Base-by-base conservation (phyloP, 2,797 vertebrate genomes). In the Eutrigla gurnardus region DNA sequence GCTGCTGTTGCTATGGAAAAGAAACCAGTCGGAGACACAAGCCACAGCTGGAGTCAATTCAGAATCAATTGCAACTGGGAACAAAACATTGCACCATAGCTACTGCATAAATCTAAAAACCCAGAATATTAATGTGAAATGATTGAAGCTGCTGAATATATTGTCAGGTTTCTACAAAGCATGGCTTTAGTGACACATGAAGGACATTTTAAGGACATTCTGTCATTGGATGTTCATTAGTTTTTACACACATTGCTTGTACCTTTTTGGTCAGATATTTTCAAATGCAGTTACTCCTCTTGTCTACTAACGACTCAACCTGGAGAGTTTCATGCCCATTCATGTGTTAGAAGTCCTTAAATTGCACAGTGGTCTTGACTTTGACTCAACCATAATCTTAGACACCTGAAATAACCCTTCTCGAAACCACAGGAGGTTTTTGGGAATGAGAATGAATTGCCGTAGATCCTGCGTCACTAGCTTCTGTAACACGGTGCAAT, bases 101-200 rank as follows among this genome's bases (percentile, higher is more conserved):
- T 6, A 15, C 40, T 42, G 2, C 17, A 49, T 35, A 7, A 32
- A 62, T 47, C 25, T 12, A 55, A 13, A 54, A 35, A 33, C 4
- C 14, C 9, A 33, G 18, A 47, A 4, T 62, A 13, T 40, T 53
- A 40, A 40, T 35, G 3, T 25, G 36, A 59, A 17, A 1, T 3
- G 1, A 58, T 76, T 36, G 43, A 75, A 54, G 6, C 8, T 53
- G 54, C 17, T 59, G 36, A 25, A 49, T 36, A 35, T 53, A 54
- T 14, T 43, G 12, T 10, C 7, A 7, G 7, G 15, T 17, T 14
- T 64, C 12, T 39, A 17, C 17, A 54, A 55, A 33, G 14, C 37
- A 45, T n/a, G 55, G 49, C 66, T 43, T 49, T 40, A 14, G 55
- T 0, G 3, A 59, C 13, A 0, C 42, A 9, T 50, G 2, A 33